Percentiles rank a stretch among this genome's conserved stretches.
These are phyloP conservation scores for Palaemon carinicauda DNA, from an alignment of 1,140 invertebrate species.

Conservation along the genomic window DNA sequence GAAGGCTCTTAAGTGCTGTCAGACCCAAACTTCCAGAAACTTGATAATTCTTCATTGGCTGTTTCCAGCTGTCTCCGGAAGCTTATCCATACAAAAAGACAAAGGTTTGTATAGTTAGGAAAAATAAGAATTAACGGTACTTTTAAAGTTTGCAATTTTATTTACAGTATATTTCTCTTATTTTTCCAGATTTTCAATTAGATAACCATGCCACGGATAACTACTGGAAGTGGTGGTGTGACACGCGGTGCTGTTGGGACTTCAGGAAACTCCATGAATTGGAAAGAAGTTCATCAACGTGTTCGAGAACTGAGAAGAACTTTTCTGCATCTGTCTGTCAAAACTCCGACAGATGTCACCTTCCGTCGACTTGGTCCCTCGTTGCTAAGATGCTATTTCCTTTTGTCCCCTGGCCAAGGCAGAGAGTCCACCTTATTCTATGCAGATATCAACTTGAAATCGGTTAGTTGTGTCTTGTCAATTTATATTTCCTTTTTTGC, in stretches of 20 bases:
- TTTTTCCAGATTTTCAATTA: not conserved
- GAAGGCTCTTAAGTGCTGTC: no score
- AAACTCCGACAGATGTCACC: conserved; percentile 58
- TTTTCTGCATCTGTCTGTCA: conserved; percentile 57
- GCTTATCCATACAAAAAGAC: no score
- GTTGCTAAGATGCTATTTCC: conserved; percentile 55
- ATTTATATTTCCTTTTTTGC: not conserved
- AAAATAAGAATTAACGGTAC: no score
- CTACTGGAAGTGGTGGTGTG: conserved; percentile 36
- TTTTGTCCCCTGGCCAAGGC: conserved; percentile 58
- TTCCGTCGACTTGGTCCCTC: conserved; percentile 47
- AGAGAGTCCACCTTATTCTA: conserved; percentile 58
- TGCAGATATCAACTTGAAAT: conserved; percentile 56
- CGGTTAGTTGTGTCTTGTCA: conserved; percentile 17
- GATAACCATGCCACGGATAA: conserved; percentile 44
- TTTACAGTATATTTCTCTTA: not conserved
- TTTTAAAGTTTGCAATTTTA: no score
- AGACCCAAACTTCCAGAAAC: no score
- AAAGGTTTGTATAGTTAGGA: no score
- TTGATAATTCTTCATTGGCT: no score
- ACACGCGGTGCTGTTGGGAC: conserved; percentile 17
- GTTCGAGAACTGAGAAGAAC: conserved; percentile 56
- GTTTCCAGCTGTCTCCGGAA: no score
- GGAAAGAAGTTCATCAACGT: conserved; percentile 55
- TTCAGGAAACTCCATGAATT: conserved; percentile 32